Evolutionary conservation across 2,888 invertebrate genomes (phyloP), one percentile per base, ranked within the genome.

Genomic region (Apodemia hepburni): DNA sequence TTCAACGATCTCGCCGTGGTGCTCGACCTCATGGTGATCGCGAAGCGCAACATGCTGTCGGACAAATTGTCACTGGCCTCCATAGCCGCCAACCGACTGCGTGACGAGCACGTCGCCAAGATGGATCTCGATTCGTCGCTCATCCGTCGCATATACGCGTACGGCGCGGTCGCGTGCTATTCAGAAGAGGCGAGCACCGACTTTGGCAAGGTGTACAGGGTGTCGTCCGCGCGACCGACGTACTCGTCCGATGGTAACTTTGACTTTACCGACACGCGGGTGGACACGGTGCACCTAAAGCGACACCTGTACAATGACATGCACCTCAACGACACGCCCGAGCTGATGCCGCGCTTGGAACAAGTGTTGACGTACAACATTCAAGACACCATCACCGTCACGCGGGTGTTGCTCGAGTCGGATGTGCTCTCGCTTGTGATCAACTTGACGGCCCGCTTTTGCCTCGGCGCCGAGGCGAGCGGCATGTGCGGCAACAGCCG

Each of bases 91-190:
- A 22, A 22, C 22, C 22, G 22, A 22, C 22, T 22, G 22, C 22
- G 22, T 22, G 22, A 22, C 22, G 22, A 22, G 22, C 22, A 22
- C 22, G 22, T 22, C 22, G 22, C 22, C 22, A 22, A 22, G 22
- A 22, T 22, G 22, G 22, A 22, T 22, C 22, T 22, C 22, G 22
- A 22, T 2, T 22, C 22, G 22, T 22, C 22, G 22, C 22, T 22
- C 22, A 22, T 22, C 22, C 22, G 22, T 22, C 22, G 22, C 22
- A 22, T 22, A 22, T 22, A 22, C 22, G 22, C 22, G 22, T 22
- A 22, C 22, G 22, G 22, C 22, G 22, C 57, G 59, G 51, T 27
- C 60, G 35, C 33, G 57, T 60, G 73, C 67, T 68, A 59, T 38
- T 59, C 59, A 15, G 59, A 59, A 33, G 59, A 35, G 59, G 58